A percentile compares a stretch with the other conserved stretches of the same genome.
Conservation (phyloP, 2,113 vertebrate species). For the Microtus montanus region DNA sequence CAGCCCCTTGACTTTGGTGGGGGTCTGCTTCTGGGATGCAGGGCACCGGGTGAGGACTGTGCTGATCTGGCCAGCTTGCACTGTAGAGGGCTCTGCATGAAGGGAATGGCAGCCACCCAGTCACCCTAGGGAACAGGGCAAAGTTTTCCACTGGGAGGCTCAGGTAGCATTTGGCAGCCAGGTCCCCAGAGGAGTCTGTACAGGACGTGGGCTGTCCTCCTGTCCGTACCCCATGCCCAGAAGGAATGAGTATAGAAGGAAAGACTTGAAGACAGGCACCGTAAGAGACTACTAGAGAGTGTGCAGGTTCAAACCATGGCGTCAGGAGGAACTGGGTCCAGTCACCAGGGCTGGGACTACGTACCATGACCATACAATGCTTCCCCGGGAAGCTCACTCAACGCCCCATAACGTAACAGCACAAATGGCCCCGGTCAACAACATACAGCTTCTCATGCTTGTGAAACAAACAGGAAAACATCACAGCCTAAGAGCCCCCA, state of each 20-base stretch:
- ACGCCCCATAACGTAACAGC: constrained; percentile 24
- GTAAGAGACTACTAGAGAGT: constrained; percentile 48
- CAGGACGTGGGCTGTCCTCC: not conserved
- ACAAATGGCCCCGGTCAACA: constrained; percentile 66
- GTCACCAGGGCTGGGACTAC: not conserved
- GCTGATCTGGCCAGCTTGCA: not conserved
- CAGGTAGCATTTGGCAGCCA: not conserved
- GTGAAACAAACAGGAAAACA: constrained; percentile 82
- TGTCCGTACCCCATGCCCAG: constrained; percentile 10
- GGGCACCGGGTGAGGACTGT: not conserved
- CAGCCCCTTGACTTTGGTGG: not conserved
- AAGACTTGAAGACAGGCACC: constrained; percentile 59
- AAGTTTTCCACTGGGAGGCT: not conserved
- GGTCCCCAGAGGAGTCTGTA: not conserved
- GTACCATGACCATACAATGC: not conserved
- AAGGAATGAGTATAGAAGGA: constrained; percentile 7
- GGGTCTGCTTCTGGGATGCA: not conserved
- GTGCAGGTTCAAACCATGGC: not conserved
- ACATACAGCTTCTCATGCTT: constrained; percentile 77
- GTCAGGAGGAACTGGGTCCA: not conserved
- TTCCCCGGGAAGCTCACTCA: constrained; percentile 23
- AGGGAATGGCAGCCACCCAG: constrained; percentile 43
- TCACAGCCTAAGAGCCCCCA: constrained; percentile 79
- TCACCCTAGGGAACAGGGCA: not conserved
- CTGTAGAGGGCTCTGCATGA: not conserved